These are phyloP conservation scores for Haplochromis vanheusdeni DNA, from an alignment of 2,113 vertebrate genomes.

Conservation along the genomic window DNA sequence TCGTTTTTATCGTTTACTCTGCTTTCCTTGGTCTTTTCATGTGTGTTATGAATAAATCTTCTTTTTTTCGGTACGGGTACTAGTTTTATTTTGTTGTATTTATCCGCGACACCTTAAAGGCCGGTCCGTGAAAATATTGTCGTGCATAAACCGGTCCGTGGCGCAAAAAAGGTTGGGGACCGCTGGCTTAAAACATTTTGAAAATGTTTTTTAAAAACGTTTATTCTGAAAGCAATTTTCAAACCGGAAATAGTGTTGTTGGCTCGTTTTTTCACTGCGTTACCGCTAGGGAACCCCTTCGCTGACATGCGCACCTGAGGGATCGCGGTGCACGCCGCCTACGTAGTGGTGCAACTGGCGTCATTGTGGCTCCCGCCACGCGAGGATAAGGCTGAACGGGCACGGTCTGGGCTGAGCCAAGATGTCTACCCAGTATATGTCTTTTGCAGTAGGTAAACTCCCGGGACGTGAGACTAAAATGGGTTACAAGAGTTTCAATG, in stretches of 20 bases:
- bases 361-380: conserved; percentile 32
- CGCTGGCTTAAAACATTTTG: background rate
- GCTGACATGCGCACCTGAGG: conserved; percentile 39
- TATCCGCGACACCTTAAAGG: too few relatives aligned
- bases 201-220: background rate
- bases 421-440: conserved; percentile 29
- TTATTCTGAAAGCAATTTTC: conserved; percentile 23
- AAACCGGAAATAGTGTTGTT: conserved; percentile 18
- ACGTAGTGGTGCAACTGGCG: conserved; percentile 32
- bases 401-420: conserved; percentile 22
- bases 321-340: background rate
- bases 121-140: too few relatives aligned
- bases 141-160: too few relatives aligned
- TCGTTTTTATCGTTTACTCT: too few relatives aligned
- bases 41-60: too few relatives aligned
- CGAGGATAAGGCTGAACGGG: background rate
- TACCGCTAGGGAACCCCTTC: conserved; percentile 40
- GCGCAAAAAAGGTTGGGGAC: too few relatives aligned
- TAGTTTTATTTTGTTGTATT: too few relatives aligned
- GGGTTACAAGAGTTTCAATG: background rate
- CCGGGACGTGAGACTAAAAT: background rate
- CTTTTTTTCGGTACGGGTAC: too few relatives aligned
- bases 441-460: conserved; percentile 3
- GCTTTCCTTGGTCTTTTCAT: too few relatives aligned
- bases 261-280: conserved; percentile 6